phyloP scores from a whole-genome alignment of 2,797 vertebrate genomes.

The Hafferia zeledoni region DNA sequence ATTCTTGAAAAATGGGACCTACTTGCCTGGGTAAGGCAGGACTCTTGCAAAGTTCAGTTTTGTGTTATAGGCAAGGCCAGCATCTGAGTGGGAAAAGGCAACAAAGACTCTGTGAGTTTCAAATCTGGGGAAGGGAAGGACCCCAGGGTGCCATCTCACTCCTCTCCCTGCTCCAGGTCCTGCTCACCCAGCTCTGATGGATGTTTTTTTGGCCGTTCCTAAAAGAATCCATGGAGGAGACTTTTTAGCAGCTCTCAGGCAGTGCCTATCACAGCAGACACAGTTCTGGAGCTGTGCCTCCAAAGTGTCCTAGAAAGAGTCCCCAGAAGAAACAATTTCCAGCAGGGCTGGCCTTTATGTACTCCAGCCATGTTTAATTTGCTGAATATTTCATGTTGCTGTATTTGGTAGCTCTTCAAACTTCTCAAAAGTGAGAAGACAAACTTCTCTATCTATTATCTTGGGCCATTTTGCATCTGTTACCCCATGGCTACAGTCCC shows the following conservation, averaged over 20 bases:
- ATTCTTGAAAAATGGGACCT: neutral
- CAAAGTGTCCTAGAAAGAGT: neutral
- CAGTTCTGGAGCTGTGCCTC: neutral
- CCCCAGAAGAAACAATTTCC: neutral
- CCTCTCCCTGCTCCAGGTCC: neutral
- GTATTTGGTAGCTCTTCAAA: neutral
- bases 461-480: slow-evolving; percentile 56
- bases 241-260: neutral
- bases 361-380: neutral
- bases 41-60: neutral
- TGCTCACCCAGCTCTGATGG: rapidly evolving
- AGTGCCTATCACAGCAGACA: neutral
- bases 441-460: slow-evolving; percentile 51
- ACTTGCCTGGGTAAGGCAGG: neutral
- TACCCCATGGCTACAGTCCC: slow-evolving; percentile 35
- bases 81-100: neutral
- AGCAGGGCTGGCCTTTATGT: neutral
- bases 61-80: neutral
- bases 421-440: slow-evolving; percentile 25
- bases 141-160: neutral
- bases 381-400: neutral
- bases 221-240: neutral
- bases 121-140: neutral
- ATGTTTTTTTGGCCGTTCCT: neutral
- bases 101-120: neutral